Base-by-base conservation (phyloP, 2,888 invertebrate genomes). In the Syritta pipiens region DNA sequence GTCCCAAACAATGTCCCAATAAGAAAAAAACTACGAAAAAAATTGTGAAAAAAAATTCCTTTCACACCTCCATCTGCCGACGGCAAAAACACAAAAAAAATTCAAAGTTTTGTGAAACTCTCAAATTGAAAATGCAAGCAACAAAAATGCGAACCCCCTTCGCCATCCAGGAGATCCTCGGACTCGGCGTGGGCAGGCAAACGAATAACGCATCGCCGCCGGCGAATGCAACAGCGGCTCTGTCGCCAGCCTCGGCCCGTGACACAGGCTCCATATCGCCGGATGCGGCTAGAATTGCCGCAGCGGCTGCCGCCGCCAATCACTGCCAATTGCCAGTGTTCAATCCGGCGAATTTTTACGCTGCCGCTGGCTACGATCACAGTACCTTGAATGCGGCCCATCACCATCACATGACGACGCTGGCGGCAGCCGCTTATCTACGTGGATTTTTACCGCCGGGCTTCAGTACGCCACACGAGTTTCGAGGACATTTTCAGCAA, bases 111-210 rank as follows among this genome's bases (percentile, higher is more conserved):
- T 30, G 6, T 19, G 17, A 30, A 30, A 37, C 3, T 44, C 9
- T 19, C n/a, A n/a, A n/a, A 6, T 17, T 26, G 14, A 62, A 75
- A 84, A 88, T 88, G 88, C 89, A 88, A 82, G 88, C 88, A 26
- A 88, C 88, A 55, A 88, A 88, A 87, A 87, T 88, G 88, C 86
- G 88, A 4, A 88, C 88, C 3, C 88, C 88, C 5, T 88, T 88
- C 65, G 88, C 88, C 76, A 88, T 88, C 57, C 88, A 88, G 79
- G 88, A 88, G 82, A 89, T 88, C 37, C 85, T 88, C 48, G 88
- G 88, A 48, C 82, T 88, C 60, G 88, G 88, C 46, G 87, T 86
- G 32, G 88, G 87, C 28, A 67, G 79, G 20, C 82, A 82, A 76
- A 49, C 81, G 14, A 82, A 74, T 30, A 83, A 83, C 55, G 71